Evolutionary conservation across 2,113 vertebrate species (phyloP), one percentile per base, ranked within the genome.

Genomic region (Nothoprocta pentlandii): DNA sequence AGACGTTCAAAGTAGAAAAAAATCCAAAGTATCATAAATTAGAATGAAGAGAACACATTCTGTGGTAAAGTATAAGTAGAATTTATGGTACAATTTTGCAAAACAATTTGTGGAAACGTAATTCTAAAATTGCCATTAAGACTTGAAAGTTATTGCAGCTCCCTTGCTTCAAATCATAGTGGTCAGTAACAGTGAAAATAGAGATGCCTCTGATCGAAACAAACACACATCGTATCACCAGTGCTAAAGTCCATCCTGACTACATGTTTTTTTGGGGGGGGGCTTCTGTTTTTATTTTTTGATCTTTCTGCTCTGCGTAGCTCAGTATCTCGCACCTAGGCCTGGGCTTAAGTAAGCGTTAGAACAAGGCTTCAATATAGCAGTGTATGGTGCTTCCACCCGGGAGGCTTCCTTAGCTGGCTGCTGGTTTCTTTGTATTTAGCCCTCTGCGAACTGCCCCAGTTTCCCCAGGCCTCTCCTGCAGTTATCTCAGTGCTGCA

Each of bases 1-100:
- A 87, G 46, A 68, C 92, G 74, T 94, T 92, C 68, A 51, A 51
- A 68, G 3, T 16, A 10, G 12, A 76, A 87, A 32, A 23, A 51
- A 16, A 19, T 17, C 73, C 67, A 62, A 78, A 67, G 39, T 34
- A 54, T 22, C 81, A 85, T 67, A 68, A 84, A 30, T 42, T 80
- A 41, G 10, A 87, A 59, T 39, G 86, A 94, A 85, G 61, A 80
- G 89, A 75, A 89, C 71, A 74, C 28, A 66, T 49, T 91, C 36
- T 68, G 16, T 15, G 39, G 2, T 34, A 68, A 85, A 81, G 41
- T 6, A 7, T 41, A 63, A 42, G 47, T 47, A 22, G 25, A 56
- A 11, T 49, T 71, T 42, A 54, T 49, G 8, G 15, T 30, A 17
- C 19, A 10, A 58, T 54, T 56, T 62, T 68, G 21, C 28, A 76